Evolutionary conservation across 2,888 invertebrate genomes (phyloP).

Genomic region (Lithophane semibrunnea): DNA sequence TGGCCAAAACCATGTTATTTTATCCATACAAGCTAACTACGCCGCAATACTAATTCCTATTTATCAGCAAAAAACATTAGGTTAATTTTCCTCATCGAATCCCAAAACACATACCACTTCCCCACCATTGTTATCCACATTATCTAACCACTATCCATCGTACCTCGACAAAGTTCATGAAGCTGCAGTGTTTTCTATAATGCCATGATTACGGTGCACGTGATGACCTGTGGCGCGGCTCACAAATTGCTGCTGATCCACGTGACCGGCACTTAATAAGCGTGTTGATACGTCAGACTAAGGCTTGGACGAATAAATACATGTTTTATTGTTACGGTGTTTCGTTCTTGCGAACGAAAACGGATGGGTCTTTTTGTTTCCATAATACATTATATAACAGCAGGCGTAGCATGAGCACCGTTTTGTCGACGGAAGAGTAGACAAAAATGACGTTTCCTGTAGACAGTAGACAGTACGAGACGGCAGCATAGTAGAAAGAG

Average conservation of each 20-base stretch:
- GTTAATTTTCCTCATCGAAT: background rate
- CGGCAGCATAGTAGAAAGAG: too few species aligned
- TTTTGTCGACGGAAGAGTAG: too few species aligned
- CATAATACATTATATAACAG: background rate
- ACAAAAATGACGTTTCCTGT: too few species aligned
- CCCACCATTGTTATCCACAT: constrained; percentile 10
- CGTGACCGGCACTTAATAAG: constrained; percentile 52
- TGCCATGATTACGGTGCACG: constrained; percentile 44
- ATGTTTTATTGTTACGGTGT: constrained; percentile 25
- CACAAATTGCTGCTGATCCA: constrained; percentile 51
- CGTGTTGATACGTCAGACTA: constrained; percentile 52
- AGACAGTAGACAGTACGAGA: too few species aligned
- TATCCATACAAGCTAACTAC: background rate
- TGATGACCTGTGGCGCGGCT: constrained; percentile 39
- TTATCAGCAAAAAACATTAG: background rate
- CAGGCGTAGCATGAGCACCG: too few species aligned
- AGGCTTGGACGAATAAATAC: constrained; percentile 30
- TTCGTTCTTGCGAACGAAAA: constrained; percentile 1
- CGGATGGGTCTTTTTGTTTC: background rate
- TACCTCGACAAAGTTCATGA: constrained; percentile 6
- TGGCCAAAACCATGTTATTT: background rate
- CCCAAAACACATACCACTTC: background rate
- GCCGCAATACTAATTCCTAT: background rate
- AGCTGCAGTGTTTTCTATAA: constrained; percentile 25
- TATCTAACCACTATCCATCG: constrained; percentile 1